Base-by-base conservation (phyloP, 2,797 vertebrate genomes). In the Cottoperca gobio region DNA sequence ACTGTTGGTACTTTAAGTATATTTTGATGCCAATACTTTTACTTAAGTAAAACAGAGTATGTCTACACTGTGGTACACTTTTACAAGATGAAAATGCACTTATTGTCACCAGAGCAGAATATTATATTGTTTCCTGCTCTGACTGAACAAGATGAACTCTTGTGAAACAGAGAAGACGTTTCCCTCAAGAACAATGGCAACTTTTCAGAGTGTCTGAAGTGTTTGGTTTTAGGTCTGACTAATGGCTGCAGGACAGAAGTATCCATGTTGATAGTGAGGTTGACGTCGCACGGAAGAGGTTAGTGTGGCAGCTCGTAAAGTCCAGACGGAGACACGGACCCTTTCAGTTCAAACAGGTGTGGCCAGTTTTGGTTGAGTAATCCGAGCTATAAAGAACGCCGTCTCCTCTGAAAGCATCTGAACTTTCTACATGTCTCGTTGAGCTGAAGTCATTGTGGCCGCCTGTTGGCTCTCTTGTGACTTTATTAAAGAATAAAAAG, bases 281-380 rank as follows among this genome's bases (percentile, higher is more conserved):
- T 43, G 50, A 17, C 14, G 23, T 12, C 17, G 39, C 6, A 23
- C 39, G 12, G 6, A 48, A 3, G 11, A 40, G 0, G 46, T 64
- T 45, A 39, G 14, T 21, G 46, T 66, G 19, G 53, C 21, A n/a
- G 19, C 50, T 50, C 4, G 6, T 6, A 37, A 54, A 65, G 28
- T 61, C 14, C 57, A 81, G 58, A 76, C 26, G 39, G 17, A 67
- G 40, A 70, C 31, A 21, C 5, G 3, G 26, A 49, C 40, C 31
- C n/a, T 16, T 39, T 55, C 16, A 0, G 43, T 23, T 62, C 66
- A 75, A 54, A 89, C 78, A 72, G 88, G 84, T 80, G 80, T 74
- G 78, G 76, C 55, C 70, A 37, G 73, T 82, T 85, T 82, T 88
- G 77, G 71, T 79, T 63, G 78, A 43, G 78, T 84, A 86, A 89